These are phyloP conservation scores for Parambassis ranga DNA, from an alignment of 2,797 vertebrate genomes.

Conservation along the genomic window DNA sequence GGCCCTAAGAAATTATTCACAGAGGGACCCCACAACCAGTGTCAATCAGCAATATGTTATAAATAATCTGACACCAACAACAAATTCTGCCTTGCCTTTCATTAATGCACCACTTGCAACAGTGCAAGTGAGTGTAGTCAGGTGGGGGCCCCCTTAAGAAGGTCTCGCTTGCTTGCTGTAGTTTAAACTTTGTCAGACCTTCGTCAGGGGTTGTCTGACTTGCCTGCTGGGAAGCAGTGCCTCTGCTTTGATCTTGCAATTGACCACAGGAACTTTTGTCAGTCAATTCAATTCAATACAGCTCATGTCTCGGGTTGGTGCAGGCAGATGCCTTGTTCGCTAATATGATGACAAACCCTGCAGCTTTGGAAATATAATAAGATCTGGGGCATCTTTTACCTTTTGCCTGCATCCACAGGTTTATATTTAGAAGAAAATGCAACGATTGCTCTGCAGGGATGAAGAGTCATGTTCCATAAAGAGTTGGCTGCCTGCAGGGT, in stretches of 20 bases:
- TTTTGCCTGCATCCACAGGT: slow-evolving; percentile 7
- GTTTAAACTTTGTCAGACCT: too few species aligned
- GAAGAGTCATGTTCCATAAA: neutral
- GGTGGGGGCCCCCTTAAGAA: too few species aligned
- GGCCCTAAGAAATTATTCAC: too few species aligned
- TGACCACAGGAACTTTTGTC: neutral
- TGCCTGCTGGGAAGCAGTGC: too few species aligned
- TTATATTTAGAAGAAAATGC: slow-evolving; percentile 31
- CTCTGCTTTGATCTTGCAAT: neutral
- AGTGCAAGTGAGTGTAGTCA: too few species aligned
- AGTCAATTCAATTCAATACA: neutral
- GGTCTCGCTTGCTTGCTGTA: too few species aligned
- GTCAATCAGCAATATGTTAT: too few species aligned
- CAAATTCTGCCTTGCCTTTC: too few species aligned
- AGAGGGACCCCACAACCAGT: too few species aligned
- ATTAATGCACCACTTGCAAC: too few species aligned
- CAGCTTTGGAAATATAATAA: slow-evolving; percentile 32
- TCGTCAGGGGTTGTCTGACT: too few species aligned
- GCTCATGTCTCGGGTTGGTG: neutral
- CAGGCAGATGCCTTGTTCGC: slow-evolving; percentile 6
- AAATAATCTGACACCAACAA: too few species aligned
- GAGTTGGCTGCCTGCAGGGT: slow-evolving; percentile 10
- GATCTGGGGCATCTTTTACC: neutral
- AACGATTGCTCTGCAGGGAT: neutral
- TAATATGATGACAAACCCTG: slow-evolving; percentile 3